A percentile compares a stretch with the other conserved stretches of the same genome.
phyloP scores from a whole-genome alignment of 2,113 vertebrate genomes.

The Anthoscopus minutus region DNA sequence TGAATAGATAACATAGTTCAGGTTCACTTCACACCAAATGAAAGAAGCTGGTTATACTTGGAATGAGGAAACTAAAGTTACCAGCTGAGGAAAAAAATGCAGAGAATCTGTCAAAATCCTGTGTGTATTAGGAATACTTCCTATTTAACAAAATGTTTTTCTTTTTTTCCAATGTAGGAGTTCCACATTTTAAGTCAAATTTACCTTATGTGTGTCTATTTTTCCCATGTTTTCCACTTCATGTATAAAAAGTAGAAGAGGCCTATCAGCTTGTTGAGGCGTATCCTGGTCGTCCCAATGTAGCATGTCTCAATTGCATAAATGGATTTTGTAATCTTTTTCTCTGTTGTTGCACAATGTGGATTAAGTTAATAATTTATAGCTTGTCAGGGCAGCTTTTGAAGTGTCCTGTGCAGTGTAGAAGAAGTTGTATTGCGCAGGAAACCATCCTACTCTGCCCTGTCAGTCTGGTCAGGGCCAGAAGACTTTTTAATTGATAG shows the following conservation, averaged over 20 bases:
- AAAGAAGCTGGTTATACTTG: neutral
- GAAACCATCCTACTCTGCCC: neutral
- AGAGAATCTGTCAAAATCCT: neutral
- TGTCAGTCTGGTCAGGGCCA: neutral
- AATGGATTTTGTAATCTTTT: conserved; percentile 35
- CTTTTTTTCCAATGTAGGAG: neutral
- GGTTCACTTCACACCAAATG: neutral
- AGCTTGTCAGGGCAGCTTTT: neutral
- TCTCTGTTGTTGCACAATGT: neutral
- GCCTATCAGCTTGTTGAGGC: neutral
- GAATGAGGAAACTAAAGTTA: neutral
- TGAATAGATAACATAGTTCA: neutral
- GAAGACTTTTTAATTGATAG: neutral
- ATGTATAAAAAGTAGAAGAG: neutral
- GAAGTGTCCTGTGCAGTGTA: neutral
- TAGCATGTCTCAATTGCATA: neutral
- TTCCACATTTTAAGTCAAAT: neutral
- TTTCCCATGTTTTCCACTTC: neutral
- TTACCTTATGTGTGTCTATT: neutral
- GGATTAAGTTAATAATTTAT: conserved; percentile 55
- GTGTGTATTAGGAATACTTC: neutral
- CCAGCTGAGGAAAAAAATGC: neutral
- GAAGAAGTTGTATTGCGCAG: neutral
- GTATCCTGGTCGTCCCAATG: neutral
- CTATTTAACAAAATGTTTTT: neutral